Percentiles rank a stretch among this genome's conserved stretches.
Evolutionary conservation across 2,113 vertebrate genomes (phyloP).

Genomic region (Paracanthobrama guichenoti): DNA sequence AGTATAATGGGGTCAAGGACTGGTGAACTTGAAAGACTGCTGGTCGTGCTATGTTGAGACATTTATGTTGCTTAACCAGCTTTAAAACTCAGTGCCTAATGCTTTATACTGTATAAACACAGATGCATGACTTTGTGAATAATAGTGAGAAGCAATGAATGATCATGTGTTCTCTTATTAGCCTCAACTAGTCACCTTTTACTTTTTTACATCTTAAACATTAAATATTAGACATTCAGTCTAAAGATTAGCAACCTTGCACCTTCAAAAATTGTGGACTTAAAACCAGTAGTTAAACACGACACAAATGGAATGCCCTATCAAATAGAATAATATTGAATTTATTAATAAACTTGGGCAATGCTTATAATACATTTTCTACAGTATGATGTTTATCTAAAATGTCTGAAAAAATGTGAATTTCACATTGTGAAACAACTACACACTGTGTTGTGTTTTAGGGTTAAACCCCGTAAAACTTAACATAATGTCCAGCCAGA

Average conservation of each 20-base stretch:
- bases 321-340: not conserved
- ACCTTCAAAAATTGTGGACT: not conserved
- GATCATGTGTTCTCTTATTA: not conserved
- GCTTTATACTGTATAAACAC: not conserved
- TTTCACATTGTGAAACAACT: no score
- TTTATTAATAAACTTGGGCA: not conserved
- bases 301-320: no score
- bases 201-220: not conserved
- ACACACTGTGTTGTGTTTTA: not conserved
- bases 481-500: not conserved
- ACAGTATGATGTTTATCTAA: not conserved
- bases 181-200: not conserved
- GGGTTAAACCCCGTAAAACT: not conserved
- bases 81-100: not conserved
- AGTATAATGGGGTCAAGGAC: constrained; percentile 1
- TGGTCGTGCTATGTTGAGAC: not conserved
- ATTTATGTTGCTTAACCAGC: not conserved
- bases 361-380: not conserved
- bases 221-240: not conserved
- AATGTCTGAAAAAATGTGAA: not conserved
- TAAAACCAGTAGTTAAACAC: not conserved
- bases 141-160: not conserved
- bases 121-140: not conserved
- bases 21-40: not conserved
- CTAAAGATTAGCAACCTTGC: no score